phyloP scores from a whole-genome alignment of 2,888 invertebrate genomes.

The Elaeidobius kamerunicus region DNA sequence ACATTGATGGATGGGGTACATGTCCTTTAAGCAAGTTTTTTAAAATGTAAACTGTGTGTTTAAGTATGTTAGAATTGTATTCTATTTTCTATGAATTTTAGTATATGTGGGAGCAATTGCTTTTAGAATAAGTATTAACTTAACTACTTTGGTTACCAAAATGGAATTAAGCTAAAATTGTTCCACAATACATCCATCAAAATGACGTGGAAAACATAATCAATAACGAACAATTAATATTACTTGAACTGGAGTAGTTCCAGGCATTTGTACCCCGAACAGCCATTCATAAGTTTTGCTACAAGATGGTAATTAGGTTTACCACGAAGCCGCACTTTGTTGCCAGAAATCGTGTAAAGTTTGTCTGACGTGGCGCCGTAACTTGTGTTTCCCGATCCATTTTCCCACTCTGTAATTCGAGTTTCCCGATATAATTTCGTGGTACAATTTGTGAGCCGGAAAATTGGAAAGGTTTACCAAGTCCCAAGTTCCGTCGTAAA shows the following conservation, averaged over 20 bases:
- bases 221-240: conserved; percentile 2
- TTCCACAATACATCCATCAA: too few species aligned
- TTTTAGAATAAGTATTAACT: too few species aligned
- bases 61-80: too few species aligned
- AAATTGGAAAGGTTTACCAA: neutral
- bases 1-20: too few species aligned
- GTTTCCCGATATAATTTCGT: conserved; percentile 2
- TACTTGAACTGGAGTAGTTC: neutral
- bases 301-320: conserved; percentile 43
- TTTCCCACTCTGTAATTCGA: conserved; percentile 6
- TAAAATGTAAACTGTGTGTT: too few species aligned
- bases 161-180: too few species aligned
- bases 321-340: conserved; percentile 43
- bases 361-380: conserved; percentile 7
- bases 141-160: too few species aligned
- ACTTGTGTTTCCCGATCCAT: conserved; percentile 9
- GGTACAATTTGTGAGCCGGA: neutral
- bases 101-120: too few species aligned
- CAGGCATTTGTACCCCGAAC: conserved; percentile 3
- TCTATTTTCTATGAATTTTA: too few species aligned
- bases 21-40: too few species aligned
- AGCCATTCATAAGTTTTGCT: conserved; percentile 36
- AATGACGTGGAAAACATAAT: neutral
- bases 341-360: conserved; percentile 13
- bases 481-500: neutral